phyloP scores from a whole-genome alignment of 2,888 invertebrate species.

The Thera britannica region DNA sequence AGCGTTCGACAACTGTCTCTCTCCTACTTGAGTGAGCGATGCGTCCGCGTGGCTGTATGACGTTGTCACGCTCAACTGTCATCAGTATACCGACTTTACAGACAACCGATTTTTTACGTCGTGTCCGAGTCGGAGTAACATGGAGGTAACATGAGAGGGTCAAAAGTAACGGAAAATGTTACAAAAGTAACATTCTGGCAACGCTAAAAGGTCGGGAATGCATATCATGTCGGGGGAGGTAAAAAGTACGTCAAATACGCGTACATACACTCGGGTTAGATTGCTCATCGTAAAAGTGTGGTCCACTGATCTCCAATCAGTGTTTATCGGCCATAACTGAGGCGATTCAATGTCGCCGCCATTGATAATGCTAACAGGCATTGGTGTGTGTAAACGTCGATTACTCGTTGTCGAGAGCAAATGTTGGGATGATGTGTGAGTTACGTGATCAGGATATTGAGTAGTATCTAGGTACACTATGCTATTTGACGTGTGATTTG shows the following conservation, averaged over 20 bases:
- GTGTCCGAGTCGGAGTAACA: no score
- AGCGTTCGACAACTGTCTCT: no score
- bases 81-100: no score
- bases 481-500: background rate
- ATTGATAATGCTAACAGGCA: conserved; percentile 75
- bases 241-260: conserved; percentile 61
- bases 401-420: conserved; percentile 25
- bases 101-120: no score
- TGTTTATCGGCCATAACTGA: conserved; percentile 75
- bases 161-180: no score
- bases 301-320: conserved; percentile 81
- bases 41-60: no score
- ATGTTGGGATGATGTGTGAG: conserved; percentile 30
- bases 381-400: conserved; percentile 52
- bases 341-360: conserved; percentile 72
- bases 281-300: conserved; percentile 80
- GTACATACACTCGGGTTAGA: conserved; percentile 64
- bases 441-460: conserved; percentile 29
- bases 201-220: conserved; percentile 60
- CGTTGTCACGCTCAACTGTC: no score
- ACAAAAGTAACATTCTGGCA: no score
- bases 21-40: no score
- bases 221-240: conserved; percentile 70
- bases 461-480: background rate
- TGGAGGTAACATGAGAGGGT: no score